Evolutionary conservation across 2,797 vertebrate species (phyloP), one percentile per base, ranked within the genome.

Genomic region (Coranthus polyacanthus): DNA sequence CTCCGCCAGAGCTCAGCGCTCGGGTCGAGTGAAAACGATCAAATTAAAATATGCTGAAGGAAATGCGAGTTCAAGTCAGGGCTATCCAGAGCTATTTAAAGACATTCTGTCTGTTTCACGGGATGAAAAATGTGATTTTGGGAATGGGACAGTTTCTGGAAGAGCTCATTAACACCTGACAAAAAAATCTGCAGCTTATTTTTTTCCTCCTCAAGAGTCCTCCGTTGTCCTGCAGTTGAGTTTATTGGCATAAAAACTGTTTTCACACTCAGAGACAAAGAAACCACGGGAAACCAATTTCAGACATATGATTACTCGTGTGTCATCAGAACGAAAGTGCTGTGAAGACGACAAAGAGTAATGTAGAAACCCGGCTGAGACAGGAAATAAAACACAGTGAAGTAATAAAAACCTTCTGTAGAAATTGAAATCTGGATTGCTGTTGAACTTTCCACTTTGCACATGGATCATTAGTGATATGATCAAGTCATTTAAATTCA

Each of bases 221-320:
- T 37, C 37, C 53, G 11, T 44, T 65, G 39, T 58, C 38, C 39
- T 62, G 51, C 44, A 51, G 21, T 36, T n/a, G n/a, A n/a, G n/a
- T n/a, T n/a, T n/a, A n/a, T n/a, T 22, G 34, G 24, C 43, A 38
- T 54, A 42, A 13, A 24, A 53, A 36, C 12, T 46, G 39, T 24
- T 29, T 29, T 29, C 26, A 29, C 26, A 29, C 26, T 29, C 26
- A 29, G 26, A 29, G 26, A 29, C 26, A 29, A 29, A 29, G 26
- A 29, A 29, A 6, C 26, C 26, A 29, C 29, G 9, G 59, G 46
- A 67, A 85, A 54, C 18, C 53, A 64, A 72, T 79, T 82, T 79
- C 65, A 74, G 77, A 70, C 66, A 20, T 41, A 0, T 6, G 52
- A 82, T 76, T 24, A 50, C 50, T 56, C 47, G 10, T 26, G 15